These are phyloP conservation scores for Leptogaster cylindrica DNA, from an alignment of 2,888 invertebrate species.

Conservation along the genomic window DNA sequence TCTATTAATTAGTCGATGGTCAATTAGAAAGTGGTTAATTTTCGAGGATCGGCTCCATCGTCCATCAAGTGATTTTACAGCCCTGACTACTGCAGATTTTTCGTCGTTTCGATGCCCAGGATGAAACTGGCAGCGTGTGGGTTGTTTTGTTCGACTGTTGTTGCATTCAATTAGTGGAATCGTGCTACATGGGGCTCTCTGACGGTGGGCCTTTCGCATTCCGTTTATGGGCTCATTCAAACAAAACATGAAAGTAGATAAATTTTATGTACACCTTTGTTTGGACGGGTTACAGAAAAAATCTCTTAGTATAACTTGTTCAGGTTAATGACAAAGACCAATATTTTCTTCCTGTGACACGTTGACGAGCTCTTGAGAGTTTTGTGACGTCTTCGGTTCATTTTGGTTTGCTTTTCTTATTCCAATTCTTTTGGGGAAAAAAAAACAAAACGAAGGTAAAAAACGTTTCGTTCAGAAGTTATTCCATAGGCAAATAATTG, in stretches of 20 bases:
- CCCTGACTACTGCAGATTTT: conserved; percentile 14
- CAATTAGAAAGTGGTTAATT: conserved; percentile 35
- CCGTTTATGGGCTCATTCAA: background rate
- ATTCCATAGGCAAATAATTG: background rate
- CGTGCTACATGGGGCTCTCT: conserved; percentile 22
- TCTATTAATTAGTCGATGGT: conserved; percentile 10
- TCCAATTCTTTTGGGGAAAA: background rate
- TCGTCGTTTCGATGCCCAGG: background rate
- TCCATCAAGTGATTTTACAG: conserved; percentile 14
- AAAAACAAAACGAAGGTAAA: background rate
- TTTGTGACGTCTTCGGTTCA: background rate
- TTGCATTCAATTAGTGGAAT: conserved; percentile 30
- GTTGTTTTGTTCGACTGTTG: conserved; percentile 11
- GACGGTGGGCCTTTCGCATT: conserved; percentile 22
- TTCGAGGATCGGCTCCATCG: background rate
- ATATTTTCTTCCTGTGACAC: conserved; percentile 53
- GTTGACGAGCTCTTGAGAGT: conserved; percentile 11
- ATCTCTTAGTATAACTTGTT: conserved; percentile 48
- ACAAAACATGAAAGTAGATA: conserved; percentile 20
- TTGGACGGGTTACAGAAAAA: conserved; percentile 33
- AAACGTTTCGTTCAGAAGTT: background rate
- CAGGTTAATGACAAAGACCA: conserved; percentile 52
- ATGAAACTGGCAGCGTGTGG: background rate
- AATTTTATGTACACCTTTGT: conserved; percentile 29
- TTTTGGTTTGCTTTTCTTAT: conserved; percentile 19